Conservation (phyloP, 2,797 vertebrate species). For the Lutra lutra region DNA sequence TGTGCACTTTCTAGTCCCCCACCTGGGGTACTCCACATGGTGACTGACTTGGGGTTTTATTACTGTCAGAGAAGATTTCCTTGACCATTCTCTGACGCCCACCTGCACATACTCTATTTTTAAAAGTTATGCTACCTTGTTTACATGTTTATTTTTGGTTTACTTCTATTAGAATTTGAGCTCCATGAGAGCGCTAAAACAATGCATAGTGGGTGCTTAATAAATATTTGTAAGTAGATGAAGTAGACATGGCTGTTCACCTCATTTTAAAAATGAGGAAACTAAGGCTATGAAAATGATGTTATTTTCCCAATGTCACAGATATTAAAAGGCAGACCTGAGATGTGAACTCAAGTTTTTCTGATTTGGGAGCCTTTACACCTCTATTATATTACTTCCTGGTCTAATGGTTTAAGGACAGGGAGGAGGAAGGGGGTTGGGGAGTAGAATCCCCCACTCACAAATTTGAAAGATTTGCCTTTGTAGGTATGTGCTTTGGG, state of each 20-base stretch:
- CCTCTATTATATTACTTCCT: background rate
- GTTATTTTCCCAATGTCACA: background rate
- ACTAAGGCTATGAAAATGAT: background rate
- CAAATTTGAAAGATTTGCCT: background rate
- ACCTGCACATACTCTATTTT: background rate
- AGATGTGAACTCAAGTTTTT: background rate
- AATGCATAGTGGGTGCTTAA: background rate
- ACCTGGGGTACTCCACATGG: background rate
- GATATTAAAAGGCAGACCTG: background rate
- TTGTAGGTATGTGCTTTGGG: background rate
- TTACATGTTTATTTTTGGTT: background rate
- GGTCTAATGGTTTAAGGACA: background rate
- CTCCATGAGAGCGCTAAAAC: background rate
- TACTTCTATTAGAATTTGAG: background rate
- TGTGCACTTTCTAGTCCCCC: background rate
- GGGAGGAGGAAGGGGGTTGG: background rate
- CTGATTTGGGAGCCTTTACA: background rate
- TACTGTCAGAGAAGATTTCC: background rate
- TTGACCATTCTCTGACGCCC: background rate
- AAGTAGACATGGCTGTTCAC: background rate
- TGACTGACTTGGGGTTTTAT: background rate
- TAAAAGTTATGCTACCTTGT: background rate
- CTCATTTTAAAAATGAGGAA: background rate
- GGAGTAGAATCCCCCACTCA: background rate
- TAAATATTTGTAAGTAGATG: background rate